These are phyloP conservation scores for Chymomyza procnemis DNA, from an alignment of 2,888 invertebrate genomes.

Conservation along the genomic window DNA sequence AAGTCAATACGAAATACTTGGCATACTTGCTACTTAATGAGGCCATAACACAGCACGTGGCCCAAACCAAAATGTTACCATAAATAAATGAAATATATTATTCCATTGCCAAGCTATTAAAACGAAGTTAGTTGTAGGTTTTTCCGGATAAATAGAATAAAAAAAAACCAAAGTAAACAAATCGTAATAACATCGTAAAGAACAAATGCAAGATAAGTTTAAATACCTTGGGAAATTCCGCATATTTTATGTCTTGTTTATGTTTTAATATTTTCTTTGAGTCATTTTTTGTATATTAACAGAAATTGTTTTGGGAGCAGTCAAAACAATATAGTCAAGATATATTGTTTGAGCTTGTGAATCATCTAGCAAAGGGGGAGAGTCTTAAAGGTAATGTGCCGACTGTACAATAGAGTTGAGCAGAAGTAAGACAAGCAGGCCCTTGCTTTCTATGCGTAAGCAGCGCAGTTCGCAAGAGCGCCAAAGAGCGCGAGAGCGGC, in stretches of 20 bases:
- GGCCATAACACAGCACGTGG: neutral
- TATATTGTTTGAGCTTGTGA: too few relatives aligned
- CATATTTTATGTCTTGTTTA: neutral
- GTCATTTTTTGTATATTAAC: neutral
- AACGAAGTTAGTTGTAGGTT: neutral
- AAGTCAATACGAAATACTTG: too few relatives aligned
- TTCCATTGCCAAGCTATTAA: constrained; percentile 7
- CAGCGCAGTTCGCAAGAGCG: too few relatives aligned
- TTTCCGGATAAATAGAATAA: neutral
- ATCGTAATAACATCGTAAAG: neutral
- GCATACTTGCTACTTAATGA: neutral
- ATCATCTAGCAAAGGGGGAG: too few relatives aligned
- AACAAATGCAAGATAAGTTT: neutral
- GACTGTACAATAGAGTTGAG: too few relatives aligned
- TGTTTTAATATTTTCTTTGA: neutral
- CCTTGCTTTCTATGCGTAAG: too few relatives aligned
- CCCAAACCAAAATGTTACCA: neutral
- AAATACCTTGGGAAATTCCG: neutral
- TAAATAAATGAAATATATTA: neutral
- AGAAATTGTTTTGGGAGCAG: too few relatives aligned
- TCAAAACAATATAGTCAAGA: too few relatives aligned
- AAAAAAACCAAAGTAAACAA: neutral
- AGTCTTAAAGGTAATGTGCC: too few relatives aligned
- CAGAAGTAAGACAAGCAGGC: too few relatives aligned
- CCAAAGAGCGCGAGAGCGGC: too few relatives aligned